These are phyloP conservation scores for Pongo pygmaeus DNA, from an alignment of 2,113 vertebrate species.

Conservation along the genomic window DNA sequence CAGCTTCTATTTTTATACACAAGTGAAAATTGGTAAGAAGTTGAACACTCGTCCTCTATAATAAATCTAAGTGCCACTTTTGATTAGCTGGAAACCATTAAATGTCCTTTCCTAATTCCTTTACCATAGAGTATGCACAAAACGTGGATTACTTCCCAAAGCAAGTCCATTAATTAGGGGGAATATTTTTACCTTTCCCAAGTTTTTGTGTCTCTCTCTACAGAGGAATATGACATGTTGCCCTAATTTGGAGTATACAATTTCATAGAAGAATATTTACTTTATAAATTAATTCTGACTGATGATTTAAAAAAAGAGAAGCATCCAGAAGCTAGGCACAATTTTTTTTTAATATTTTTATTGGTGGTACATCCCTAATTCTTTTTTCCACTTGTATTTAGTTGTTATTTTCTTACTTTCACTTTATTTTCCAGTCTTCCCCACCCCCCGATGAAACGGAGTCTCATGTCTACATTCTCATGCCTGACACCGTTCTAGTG, in stretches of 20 bases:
- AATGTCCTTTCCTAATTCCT: background rate
- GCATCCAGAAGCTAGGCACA: background rate
- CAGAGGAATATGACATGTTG: background rate
- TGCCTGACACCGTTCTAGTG: background rate
- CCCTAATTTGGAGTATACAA: background rate
- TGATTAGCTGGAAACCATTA: background rate
- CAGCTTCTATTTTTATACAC: background rate
- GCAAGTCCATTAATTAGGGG: background rate
- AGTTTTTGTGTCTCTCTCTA: background rate
- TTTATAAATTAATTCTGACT: background rate
- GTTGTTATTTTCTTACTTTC: too few species aligned
- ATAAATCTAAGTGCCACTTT: background rate
- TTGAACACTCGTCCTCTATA: background rate
- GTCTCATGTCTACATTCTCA: too few species aligned
- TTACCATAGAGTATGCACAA: background rate
- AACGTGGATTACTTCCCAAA: background rate
- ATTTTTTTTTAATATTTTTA: background rate
- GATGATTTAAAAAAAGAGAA: background rate
- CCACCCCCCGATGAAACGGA: too few species aligned
- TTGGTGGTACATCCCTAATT: too few species aligned
- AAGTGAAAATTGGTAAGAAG: background rate
- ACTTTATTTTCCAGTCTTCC: too few species aligned
- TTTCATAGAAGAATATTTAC: conserved; percentile 4
- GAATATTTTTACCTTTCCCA: background rate
- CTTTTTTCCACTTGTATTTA: too few species aligned